phyloP scores from a whole-genome alignment of 2,113 vertebrate species.

The Oreochromis niloticus region DNA sequence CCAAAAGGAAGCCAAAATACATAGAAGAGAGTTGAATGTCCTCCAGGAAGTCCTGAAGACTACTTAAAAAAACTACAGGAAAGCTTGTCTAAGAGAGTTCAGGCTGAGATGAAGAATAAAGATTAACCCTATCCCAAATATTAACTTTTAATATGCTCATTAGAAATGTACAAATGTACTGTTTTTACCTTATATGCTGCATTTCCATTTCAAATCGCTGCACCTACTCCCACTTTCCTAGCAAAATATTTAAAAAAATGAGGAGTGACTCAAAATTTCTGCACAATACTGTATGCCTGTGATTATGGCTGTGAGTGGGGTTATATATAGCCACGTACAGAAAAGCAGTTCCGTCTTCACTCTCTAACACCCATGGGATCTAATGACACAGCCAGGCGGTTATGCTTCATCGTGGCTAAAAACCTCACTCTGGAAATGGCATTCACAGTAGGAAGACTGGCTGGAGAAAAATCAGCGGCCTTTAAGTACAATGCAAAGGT shows the following conservation, averaged over 20 bases:
- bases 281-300: background rate
- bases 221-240: background rate
- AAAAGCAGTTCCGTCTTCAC: background rate
- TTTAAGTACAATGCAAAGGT: background rate
- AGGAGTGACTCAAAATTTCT: background rate
- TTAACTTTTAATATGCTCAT: background rate
- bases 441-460: background rate
- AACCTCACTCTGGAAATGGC: slow-evolving; percentile 12
- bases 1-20: background rate
- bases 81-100: background rate
- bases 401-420: slow-evolving; percentile 26
- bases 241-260: background rate
- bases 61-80: background rate
- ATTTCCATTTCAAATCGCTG: background rate
- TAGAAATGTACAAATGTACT: background rate
- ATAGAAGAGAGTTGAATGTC: background rate
- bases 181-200: background rate
- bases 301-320: slow-evolving; percentile 1
- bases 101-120: background rate
- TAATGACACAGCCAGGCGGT: slow-evolving; percentile 48
- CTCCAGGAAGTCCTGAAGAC: background rate
- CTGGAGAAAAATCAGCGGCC: slow-evolving; percentile 9
- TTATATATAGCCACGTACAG: slow-evolving; percentile 40
- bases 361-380: slow-evolving; percentile 37
- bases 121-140: background rate